Percentiles rank a stretch among this genome's conserved stretches.
Evolutionary conservation across 2,113 vertebrate genomes (phyloP).

Genomic region (Microtus oregoni): DNA sequence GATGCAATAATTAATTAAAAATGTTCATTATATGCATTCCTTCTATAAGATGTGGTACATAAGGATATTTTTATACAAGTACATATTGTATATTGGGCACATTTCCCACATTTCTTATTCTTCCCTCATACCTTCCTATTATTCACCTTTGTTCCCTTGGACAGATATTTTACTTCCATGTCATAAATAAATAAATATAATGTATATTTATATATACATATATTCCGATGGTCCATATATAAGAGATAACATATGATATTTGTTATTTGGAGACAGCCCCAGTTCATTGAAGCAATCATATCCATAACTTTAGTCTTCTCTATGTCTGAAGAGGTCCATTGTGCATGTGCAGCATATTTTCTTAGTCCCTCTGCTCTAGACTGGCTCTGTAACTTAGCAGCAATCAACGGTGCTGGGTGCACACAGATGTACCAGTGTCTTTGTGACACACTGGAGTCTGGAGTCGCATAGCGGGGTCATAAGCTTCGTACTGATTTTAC

Average conservation of each 20-base stretch:
- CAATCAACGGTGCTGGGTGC: too few relatives aligned
- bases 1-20: not conserved
- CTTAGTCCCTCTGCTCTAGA: too few relatives aligned
- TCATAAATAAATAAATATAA: not conserved
- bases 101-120: not conserved
- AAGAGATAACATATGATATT: not conserved
- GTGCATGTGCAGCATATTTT: not conserved
- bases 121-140: not conserved
- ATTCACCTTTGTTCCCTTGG: not conserved
- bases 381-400: not conserved
- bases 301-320: not conserved
- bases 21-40: not conserved
- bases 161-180: not conserved
- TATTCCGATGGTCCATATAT: not conserved
- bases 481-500: too few relatives aligned
- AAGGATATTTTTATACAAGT: not conserved
- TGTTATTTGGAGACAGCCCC: not conserved
- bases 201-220: not conserved
- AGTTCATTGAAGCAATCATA: not conserved
- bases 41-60: not conserved
- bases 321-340: not conserved
- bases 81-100: not conserved
- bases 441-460: not conserved
- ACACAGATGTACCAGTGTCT: too few relatives aligned
- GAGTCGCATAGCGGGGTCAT: too few relatives aligned